Evolutionary conservation across 2,113 vertebrate genomes (phyloP), one percentile per base, ranked within the genome.

Genomic region (Gymnorhina tibicen): DNA sequence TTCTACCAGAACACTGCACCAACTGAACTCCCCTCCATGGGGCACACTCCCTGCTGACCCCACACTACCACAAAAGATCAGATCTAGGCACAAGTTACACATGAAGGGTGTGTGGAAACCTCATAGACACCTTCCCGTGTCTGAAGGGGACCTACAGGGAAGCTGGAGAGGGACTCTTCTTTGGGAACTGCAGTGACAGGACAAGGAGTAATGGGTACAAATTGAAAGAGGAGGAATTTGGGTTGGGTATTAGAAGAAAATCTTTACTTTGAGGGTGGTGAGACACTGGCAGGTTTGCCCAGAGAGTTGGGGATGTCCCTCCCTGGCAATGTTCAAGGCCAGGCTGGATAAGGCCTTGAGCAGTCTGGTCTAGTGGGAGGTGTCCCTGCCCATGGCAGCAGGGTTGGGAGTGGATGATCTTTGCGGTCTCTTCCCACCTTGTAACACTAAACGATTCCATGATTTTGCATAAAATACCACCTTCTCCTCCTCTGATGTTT

Each of bases 51-150:
- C 20, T 47, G 53, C 32, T 55, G 16, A 53, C 5, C 10, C 11
- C 16, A 11, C 2, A 9, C 7, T 15, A 50, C 13, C 18, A 24
- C 10, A 64, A 3, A 52, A 16, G 2, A 37, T 17, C 21, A 42
- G 13, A 52, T 23, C 39, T 8, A 42, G 2, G 8, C 9, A 28
- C 0, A 0, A 33, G 21, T 87, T 52, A 32, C 11, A 13, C 21
- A 27, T 11, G 30, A 27, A 27, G 4, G 17, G 13, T 19, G 62
- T 22, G 62, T 32, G n/a, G 24, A 47, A 5, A 41, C 30, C 47
- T 35, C n/a, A 27, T 1, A n/a, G 14, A 24, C 53, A 15, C 39
- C 23, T 3, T 30, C 16, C 15, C 21, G 1, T 26, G 30, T 10
- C 20, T 47, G 24, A 50, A 39, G 9, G 6, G 7, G 9, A 8